Conservation (phyloP, 2,888 invertebrate species). For the Rosalia funebris region DNA sequence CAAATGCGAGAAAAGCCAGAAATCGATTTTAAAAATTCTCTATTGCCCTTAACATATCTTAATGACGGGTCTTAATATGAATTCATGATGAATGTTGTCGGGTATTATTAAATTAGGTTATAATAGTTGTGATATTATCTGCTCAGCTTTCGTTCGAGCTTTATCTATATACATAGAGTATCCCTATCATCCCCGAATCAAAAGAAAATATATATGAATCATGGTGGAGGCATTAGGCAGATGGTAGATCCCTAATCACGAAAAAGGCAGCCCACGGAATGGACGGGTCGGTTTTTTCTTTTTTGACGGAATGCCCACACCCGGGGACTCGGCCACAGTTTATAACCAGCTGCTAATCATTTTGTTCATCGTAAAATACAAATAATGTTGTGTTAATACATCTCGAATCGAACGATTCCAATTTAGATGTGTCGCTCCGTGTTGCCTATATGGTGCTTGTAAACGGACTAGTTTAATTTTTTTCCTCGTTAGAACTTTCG, state of each 20-base stretch:
- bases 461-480: slow-evolving; percentile 2
- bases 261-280: not conserved
- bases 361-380: slow-evolving; percentile 9
- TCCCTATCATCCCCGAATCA: not conserved
- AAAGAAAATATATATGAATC: not conserved
- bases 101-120: not conserved
- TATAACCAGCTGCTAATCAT: slow-evolving; percentile 38
- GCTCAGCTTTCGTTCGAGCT: not conserved
- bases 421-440: slow-evolving; percentile 1
- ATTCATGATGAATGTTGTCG: no score
- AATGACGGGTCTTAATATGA: no score
- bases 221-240: not conserved
- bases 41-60: no score
- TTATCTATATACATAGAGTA: not conserved
- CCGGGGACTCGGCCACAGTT: slow-evolving; percentile 12
- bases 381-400: not conserved
- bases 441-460: not conserved
- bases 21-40: no score
- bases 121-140: not conserved
- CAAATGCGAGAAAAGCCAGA: no score
- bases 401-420: not conserved
- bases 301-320: slow-evolving; percentile 18
- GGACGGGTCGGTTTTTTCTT: not conserved
- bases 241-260: not conserved
- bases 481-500: not conserved